Evolutionary conservation across 2,113 vertebrate genomes (phyloP), one percentile per base, ranked within the genome.

Genomic region (Sylvicapra grimmia): DNA sequence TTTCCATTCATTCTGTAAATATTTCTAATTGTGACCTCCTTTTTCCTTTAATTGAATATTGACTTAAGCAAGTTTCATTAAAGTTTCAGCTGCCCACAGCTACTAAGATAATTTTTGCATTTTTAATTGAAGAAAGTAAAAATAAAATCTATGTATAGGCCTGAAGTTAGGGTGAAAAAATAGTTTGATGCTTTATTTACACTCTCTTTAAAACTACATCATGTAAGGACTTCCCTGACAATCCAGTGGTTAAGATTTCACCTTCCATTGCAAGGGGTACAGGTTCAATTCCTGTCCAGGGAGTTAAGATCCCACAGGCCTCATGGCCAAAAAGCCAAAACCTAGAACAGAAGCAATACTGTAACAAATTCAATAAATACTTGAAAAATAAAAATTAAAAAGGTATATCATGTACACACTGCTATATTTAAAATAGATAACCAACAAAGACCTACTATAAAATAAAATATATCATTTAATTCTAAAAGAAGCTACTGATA

Each of bases 91-190:
- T 79, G 56, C 58, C 44, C 82, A 95, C 10, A 36, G 36, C 31
- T 58, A 61, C 33, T 61, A 75, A 65, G 31, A 58, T 88, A 93
- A 85, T 36, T 63, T 97, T 94, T 95, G 58, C 63, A 61, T 93
- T 91, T 90, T 65, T 80, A 84, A 94, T 87, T 83, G 90, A 72
- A 54, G 77, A 93, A 91, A 29, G 58, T 96, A 95, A 95, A 85
- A 90, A 92, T 92, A 68, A 82, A 83, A 54, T 94, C 33, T 51
- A 11, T 47, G 18, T 16, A 44, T 63, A 82, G 47, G 49, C 15
- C 47, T 94, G 18, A 19, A 25, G 29, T 47, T 86, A 15, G 14
- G 40, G 12, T 89, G 15, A 68, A 40, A 47, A 33, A 91, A 49
- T 53, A 91, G 77, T 82, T 51, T 56, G 16, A 89, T 86, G 15